Evolutionary conservation across 2,113 vertebrate species (phyloP).

Genomic region (Gallinago undulata): DNA sequence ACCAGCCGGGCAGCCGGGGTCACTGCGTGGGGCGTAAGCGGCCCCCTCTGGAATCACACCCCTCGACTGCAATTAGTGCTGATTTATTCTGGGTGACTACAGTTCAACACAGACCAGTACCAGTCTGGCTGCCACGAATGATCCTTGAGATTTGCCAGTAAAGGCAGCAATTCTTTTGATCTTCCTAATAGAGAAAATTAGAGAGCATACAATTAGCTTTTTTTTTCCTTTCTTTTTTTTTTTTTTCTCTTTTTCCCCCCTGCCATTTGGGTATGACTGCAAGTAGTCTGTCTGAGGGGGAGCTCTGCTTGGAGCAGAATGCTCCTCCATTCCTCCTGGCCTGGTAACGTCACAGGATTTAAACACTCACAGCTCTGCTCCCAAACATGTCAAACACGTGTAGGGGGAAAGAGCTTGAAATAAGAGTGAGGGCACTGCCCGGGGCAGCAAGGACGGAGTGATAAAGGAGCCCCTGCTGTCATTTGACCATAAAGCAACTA

Average conservation of each 20-base stretch:
- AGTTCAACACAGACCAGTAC: constrained; percentile 61
- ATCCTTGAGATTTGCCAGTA: constrained; percentile 72
- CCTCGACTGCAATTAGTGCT: constrained; percentile 63
- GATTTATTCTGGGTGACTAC: constrained; percentile 67
- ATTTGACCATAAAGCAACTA: background rate
- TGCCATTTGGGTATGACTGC: constrained; percentile 28
- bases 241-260: background rate
- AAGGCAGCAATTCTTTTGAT: constrained; percentile 71
- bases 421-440: background rate
- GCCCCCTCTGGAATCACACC: constrained; percentile 36
- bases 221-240: background rate
- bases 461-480: background rate
- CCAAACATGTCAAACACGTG: background rate
- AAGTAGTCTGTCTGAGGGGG: background rate
- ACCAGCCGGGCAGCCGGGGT: background rate
- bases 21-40: background rate
- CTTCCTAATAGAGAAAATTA: constrained; percentile 65
- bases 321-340: background rate
- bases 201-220: constrained; percentile 57
- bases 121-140: constrained; percentile 61
- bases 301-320: background rate
- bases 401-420: background rate
- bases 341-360: background rate
- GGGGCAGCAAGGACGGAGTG: background rate
- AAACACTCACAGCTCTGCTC: background rate